Percentiles rank a stretch among this genome's conserved stretches.
These are phyloP conservation scores for Acanthosoma haemorrhoidale DNA, from an alignment of 2,888 invertebrate species.

Conservation along the genomic window DNA sequence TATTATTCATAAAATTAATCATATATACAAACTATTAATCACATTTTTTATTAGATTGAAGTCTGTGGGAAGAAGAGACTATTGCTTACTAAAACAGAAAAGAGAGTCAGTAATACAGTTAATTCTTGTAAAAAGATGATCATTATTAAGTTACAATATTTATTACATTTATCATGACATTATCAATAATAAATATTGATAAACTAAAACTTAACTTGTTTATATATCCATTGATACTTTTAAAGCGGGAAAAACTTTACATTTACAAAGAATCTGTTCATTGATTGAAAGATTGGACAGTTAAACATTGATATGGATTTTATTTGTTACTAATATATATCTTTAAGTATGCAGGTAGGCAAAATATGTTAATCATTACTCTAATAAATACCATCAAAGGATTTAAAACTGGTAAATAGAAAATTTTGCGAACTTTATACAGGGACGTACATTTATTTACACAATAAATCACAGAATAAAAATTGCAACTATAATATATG, in stretches of 20 bases:
- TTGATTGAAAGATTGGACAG: background rate
- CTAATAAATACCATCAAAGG: background rate
- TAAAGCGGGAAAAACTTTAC: background rate
- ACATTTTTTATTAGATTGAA: too few species aligned
- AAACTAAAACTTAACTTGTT: background rate
- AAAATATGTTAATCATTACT: background rate
- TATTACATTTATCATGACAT: too few species aligned
- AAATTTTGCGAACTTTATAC: background rate
- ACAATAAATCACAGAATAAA: conserved; percentile 4
- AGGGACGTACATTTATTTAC: background rate
- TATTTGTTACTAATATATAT: background rate
- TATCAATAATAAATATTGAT: background rate
- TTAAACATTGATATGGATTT: background rate
- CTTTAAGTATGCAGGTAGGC: too few species aligned
- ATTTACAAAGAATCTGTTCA: background rate
- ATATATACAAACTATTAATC: background rate
- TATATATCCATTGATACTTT: background rate
- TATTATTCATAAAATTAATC: background rate
- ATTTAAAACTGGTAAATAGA: background rate
- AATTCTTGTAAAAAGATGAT: too few species aligned
- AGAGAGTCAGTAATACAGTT: too few species aligned
- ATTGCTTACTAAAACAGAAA: too few species aligned
- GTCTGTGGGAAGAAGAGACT: too few species aligned
- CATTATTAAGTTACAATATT: too few species aligned
- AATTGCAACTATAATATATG: too few species aligned